Evolutionary conservation across 2,113 vertebrate genomes (phyloP), one percentile per base, ranked within the genome.

Genomic region (Pao palembangensis): DNA sequence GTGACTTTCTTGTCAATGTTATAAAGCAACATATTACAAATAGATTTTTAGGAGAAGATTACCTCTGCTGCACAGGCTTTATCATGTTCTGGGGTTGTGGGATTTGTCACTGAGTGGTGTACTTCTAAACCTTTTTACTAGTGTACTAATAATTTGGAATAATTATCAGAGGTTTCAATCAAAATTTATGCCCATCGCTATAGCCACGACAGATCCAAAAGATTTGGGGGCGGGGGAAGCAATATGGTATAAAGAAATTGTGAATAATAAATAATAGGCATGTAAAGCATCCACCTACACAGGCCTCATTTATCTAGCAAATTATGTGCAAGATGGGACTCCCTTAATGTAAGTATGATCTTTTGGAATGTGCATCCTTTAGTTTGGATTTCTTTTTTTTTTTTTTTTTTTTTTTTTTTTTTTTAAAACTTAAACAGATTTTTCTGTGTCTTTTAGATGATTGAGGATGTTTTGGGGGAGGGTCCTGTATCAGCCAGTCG

Each of bases 381-480:
- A 8, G 8, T 46, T 46, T 47, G 15, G 5, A 16, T n/a, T 16
- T 47, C 6, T 44, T 13, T 44, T 44, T 2, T 44, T 17, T 44
- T 44, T 15, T 44, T 44, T 6, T 16, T 4, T 44, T 44, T 44
- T 46, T 4, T 44, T 4, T 8, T 16, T 44, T 13, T n/a, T n/a
- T n/a, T n/a, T n/a, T n/a, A n/a, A n/a, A n/a, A 16, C 44, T n/a
- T 16, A 13, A 3, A 79, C 67, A 68, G 52, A 57, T 17, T 51
- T 16, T 41, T 55, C 67, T 84, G 20, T 52, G 19, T 64, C 41
- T 75, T 88, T 28, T 73, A 98, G 96, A 98, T 99, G 95, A 98
- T 99, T 49, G 96, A 98, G 83, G 96, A 98, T 50, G 95, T 99
- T 69, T 88, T 99, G 62, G 95, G 94, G 55, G 97, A 99, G 81